phyloP scores from a whole-genome alignment of 2,113 vertebrate genomes.

The Noctilio leporinus region DNA sequence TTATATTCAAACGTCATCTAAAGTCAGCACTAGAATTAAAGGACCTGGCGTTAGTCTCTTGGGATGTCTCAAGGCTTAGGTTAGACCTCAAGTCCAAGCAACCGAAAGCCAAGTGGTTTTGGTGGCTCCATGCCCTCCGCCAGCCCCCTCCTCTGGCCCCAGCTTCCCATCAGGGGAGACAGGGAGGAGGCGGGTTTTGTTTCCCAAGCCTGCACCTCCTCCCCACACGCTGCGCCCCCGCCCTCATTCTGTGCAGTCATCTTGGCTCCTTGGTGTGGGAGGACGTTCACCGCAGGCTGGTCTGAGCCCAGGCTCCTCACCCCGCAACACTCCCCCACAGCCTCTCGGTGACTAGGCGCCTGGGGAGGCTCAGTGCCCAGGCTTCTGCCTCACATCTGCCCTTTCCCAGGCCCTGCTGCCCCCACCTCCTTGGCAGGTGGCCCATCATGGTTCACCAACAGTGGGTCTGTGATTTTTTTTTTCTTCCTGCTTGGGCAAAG shows the following conservation, averaged over 20 bases:
- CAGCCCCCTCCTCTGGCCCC: background rate
- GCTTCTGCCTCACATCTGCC: background rate
- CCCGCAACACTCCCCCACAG: background rate
- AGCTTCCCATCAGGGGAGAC: slow-evolving; percentile 41
- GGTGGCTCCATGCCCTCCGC: background rate
- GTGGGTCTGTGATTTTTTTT: background rate
- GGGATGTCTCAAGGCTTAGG: slow-evolving; percentile 1
- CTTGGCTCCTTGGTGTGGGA: slow-evolving; percentile 21
- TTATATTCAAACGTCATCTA: background rate
- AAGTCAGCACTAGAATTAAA: background rate
- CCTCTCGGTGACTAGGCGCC: background rate
- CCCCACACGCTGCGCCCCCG: background rate
- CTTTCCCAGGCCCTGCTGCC: background rate
- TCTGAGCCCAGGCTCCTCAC: background rate
- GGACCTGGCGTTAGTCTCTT: background rate
- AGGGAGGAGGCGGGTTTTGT: background rate
- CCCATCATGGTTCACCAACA: background rate
- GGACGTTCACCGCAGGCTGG: background rate
- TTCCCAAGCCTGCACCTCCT: background rate
- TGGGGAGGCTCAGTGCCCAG: background rate
- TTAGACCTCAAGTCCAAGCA: background rate
- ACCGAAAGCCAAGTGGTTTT: slow-evolving; percentile 19
- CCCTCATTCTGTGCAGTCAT: slow-evolving; percentile 1
- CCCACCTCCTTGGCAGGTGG: background rate
- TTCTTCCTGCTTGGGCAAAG: background rate